Evolutionary conservation across 53 echinoderm and acorn worm species (phyloP).

Genomic region (Arbacia lixula): DNA sequence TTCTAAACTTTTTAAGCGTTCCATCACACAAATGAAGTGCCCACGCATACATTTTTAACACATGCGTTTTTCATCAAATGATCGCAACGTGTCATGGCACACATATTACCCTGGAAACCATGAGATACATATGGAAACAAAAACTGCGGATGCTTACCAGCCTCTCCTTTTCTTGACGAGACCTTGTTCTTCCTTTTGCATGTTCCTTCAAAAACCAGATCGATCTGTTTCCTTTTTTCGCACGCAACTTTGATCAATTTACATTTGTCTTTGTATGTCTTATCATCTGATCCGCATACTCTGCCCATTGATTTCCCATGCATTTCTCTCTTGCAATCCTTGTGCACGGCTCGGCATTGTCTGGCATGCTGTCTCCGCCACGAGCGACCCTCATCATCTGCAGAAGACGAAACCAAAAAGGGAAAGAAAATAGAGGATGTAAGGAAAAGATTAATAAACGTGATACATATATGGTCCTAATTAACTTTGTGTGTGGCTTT

Average conservation of each 20-base stretch:
- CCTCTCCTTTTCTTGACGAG: neutral
- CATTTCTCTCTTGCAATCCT: constrained; percentile 14
- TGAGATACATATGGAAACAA: no score
- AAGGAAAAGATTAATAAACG: neutral
- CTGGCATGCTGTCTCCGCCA: constrained; percentile 49
- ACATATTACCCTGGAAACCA: no score
- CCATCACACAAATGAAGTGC: no score
- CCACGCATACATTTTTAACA: no score
- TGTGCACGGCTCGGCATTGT: constrained; percentile 21
- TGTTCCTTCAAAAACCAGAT: constrained; percentile 7
- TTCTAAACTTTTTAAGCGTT: no score
- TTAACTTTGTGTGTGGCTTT: no score
- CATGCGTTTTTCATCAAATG: no score
- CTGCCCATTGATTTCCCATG: constrained; percentile 11
- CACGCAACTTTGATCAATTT: constrained; percentile 27
- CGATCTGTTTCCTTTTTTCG: constrained; percentile 18
- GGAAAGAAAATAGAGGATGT: neutral
- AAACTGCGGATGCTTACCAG: constrained; percentile 17
- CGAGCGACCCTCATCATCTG: constrained; percentile 49
- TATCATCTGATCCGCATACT: constrained; percentile 53
- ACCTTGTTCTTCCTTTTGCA: constrained; percentile 36
- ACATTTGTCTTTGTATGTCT: constrained; percentile 43
- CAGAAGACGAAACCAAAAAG: neutral
- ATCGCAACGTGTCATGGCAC: no score
- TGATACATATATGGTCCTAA: no score